A percentile compares a stretch with the other conserved stretches of the same genome.
phyloP scores from a whole-genome alignment of 2,888 invertebrate species.

The Eremobia ochroleuca region DNA sequence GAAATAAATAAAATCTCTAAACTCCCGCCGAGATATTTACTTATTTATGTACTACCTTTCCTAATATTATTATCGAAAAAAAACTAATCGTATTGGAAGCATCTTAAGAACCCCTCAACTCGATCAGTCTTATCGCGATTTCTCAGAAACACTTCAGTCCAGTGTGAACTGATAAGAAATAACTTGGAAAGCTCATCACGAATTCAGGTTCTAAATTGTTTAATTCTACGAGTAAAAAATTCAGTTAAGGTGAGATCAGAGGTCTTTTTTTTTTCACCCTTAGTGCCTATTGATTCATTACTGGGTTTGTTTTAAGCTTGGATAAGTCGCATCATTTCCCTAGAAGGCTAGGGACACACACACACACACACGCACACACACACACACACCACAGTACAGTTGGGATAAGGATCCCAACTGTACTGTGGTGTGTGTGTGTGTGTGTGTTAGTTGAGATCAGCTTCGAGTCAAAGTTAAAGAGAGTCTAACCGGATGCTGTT shows the following conservation, averaged over 20 bases:
- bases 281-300: too few relatives aligned
- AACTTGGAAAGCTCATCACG: slow-evolving; percentile 7
- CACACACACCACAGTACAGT: too few relatives aligned
- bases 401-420: too few relatives aligned
- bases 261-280: neutral
- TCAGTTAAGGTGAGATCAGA: neutral
- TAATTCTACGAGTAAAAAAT: neutral
- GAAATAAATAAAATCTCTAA: neutral
- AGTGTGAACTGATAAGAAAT: neutral
- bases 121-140: neutral
- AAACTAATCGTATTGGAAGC: neutral
- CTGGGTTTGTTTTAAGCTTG: neutral
- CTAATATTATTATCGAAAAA: neutral
- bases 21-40: neutral
- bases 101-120: neutral
- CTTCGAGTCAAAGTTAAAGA: neutral
- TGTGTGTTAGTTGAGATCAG: neutral
- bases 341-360: too few relatives aligned
- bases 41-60: neutral
- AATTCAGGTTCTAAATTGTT: slow-evolving; percentile 14
- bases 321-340: neutral
- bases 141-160: slow-evolving; percentile 9
- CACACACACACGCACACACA: too few relatives aligned
- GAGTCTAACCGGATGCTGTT: neutral
- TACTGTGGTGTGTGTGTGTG: too few relatives aligned